phyloP scores from a whole-genome alignment of 2,797 vertebrate genomes.

The Myotis findleyi region DNA sequence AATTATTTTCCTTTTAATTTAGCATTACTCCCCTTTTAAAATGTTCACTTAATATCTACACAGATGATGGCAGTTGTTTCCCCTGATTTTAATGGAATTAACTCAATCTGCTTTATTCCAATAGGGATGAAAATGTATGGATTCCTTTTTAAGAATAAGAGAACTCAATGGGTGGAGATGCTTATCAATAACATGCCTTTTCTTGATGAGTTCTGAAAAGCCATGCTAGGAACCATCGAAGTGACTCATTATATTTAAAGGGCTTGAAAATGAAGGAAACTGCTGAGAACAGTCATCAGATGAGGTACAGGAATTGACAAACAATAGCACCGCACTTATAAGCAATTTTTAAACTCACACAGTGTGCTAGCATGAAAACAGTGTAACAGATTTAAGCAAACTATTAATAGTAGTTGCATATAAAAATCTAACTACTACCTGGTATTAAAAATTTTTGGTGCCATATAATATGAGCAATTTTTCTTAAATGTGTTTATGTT shows the following conservation, averaged over 20 bases:
- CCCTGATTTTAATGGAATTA: slow-evolving; percentile 48
- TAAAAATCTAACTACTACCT: not conserved
- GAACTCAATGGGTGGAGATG: not conserved
- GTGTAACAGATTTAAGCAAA: not conserved
- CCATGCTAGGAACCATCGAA: not conserved
- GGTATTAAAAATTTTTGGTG: not conserved
- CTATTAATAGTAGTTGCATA: not conserved
- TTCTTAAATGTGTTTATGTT: not conserved
- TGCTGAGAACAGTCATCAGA: not conserved
- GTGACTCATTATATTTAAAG: not conserved
- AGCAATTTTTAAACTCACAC: not conserved
- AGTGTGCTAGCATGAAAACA: not conserved
- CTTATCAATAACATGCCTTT: slow-evolving; percentile 3
- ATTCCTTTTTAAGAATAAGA: slow-evolving; percentile 50
- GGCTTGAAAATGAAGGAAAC: slow-evolving; percentile 24
- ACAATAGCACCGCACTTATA: not conserved
- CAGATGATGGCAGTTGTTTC: slow-evolving; percentile 70
- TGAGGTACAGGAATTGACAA: slow-evolving; percentile 13
- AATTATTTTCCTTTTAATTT: not conserved
- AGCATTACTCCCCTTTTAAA: not conserved
- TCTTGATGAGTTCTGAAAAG: slow-evolving; percentile 49
- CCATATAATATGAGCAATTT: not conserved
- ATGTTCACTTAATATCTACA: slow-evolving; percentile 22
- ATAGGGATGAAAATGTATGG: not conserved
- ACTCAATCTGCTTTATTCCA: not conserved